Conservation (phyloP, 2,888 invertebrate species). For the Strigamia crassipes region DNA sequence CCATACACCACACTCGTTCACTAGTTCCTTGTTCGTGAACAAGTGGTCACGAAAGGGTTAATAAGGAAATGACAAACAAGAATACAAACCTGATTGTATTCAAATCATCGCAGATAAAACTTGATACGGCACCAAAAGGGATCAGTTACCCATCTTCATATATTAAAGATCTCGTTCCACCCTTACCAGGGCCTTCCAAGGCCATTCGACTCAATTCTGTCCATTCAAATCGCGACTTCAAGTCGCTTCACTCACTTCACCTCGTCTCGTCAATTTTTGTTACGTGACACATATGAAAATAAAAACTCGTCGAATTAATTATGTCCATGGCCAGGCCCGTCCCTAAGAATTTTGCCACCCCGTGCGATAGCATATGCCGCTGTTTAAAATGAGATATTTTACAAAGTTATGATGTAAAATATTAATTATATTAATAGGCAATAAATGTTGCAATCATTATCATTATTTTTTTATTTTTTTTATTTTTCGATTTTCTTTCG, state of each 20-base stretch:
- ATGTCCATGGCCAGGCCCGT: too few relatives aligned
- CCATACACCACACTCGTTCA: background rate
- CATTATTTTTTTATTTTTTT: too few relatives aligned
- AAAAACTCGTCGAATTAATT: background rate
- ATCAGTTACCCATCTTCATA: slow-evolving; percentile 21
- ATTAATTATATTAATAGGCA: too few relatives aligned
- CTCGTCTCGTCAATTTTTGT: background rate
- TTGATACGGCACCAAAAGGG: slow-evolving; percentile 15
- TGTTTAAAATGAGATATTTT: too few relatives aligned
- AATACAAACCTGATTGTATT: slow-evolving; percentile 15
- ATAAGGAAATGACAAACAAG: slow-evolving; percentile 16
- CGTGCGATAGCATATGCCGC: too few relatives aligned
- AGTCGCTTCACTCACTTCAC: too few relatives aligned
- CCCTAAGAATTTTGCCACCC: too few relatives aligned
- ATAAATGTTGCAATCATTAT: too few relatives aligned
- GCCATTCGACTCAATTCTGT: background rate
- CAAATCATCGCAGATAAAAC: slow-evolving; percentile 2
- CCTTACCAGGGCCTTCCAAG: background rate
- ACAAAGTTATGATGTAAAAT: too few relatives aligned
- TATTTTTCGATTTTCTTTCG: too few relatives aligned
- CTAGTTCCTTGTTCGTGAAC: slow-evolving; percentile 16
- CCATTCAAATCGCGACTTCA: too few relatives aligned
- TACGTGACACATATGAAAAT: background rate
- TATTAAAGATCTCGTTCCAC: background rate
- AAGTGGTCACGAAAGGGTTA: slow-evolving; percentile 21